These are phyloP conservation scores for Nylanderia fulva DNA, from an alignment of 1,140 invertebrate species.

Conservation along the genomic window DNA sequence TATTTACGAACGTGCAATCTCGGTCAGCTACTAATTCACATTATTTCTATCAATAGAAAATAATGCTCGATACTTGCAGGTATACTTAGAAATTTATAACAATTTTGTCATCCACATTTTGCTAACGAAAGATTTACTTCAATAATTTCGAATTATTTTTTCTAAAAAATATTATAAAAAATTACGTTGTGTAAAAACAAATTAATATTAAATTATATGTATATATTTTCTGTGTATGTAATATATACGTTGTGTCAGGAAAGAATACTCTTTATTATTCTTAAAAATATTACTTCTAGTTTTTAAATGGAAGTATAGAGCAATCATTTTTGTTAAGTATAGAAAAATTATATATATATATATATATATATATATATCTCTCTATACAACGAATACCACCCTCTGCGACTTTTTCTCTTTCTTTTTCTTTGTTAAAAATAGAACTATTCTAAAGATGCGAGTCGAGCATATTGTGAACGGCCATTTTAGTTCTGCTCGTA, in stretches of 20 bases:
- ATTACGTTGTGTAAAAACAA: no score
- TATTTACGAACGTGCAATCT: background rate
- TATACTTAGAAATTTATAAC: background rate
- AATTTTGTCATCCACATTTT: background rate
- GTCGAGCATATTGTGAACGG: constrained; percentile 17
- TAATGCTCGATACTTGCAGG: background rate
- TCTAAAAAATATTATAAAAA: no score
- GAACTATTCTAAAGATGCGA: constrained; percentile 12
- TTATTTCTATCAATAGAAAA: background rate
- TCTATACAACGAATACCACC: background rate
- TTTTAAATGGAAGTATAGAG: no score
- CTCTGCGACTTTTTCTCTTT: background rate
- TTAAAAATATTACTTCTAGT: no score
- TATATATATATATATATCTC: background rate
- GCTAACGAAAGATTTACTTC: background rate
- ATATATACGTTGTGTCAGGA: no score
- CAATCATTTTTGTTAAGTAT: no score
- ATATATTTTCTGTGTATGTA: no score
- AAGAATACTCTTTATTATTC: no score
- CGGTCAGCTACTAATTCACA: background rate
- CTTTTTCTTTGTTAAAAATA: background rate
- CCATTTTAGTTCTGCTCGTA: constrained; percentile 9
- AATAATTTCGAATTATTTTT: no score
- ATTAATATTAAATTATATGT: no score
- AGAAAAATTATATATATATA: background rate